These are phyloP conservation scores for Andrena cerasifolii DNA, from an alignment of 1,140 invertebrate species.

Conservation along the genomic window DNA sequence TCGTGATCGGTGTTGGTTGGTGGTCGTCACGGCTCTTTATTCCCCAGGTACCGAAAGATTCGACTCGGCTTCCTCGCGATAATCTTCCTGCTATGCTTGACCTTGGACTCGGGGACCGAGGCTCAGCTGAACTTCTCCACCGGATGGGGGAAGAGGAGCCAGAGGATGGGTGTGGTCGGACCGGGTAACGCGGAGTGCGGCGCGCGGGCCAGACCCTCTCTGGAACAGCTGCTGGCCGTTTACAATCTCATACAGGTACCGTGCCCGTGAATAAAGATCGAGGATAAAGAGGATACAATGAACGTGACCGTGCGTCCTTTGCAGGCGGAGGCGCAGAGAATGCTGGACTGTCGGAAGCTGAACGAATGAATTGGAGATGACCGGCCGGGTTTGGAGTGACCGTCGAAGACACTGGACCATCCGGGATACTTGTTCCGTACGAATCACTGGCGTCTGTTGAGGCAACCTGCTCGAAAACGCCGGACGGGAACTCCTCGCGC, in stretches of 20 bases:
- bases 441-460: background rate
- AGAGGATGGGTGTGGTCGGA: constrained; percentile 47
- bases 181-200: constrained; percentile 33
- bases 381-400: background rate
- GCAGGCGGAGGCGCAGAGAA: constrained; percentile 61
- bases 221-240: constrained; percentile 66
- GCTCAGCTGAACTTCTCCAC: constrained; percentile 78
- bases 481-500: background rate
- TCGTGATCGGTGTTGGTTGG: background rate
- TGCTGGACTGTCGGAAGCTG: constrained; percentile 60
- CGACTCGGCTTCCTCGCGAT: constrained; percentile 39
- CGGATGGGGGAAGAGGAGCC: constrained; percentile 76
- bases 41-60: constrained; percentile 55
- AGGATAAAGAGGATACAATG: too few species aligned
- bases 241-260: constrained; percentile 71
- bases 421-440: background rate
- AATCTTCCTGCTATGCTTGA: constrained; percentile 63
- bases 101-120: constrained; percentile 52
- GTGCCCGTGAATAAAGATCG: too few species aligned
- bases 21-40: background rate
- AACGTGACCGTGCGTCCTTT: constrained; percentile 9
- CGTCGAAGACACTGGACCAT: constrained; percentile 1
- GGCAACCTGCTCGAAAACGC: background rate
- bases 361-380: constrained; percentile 47
- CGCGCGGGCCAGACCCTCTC: constrained; percentile 4